These are phyloP conservation scores for Bacillus rossius DNA, from an alignment of 1,140 invertebrate genomes.

Conservation along the genomic window DNA sequence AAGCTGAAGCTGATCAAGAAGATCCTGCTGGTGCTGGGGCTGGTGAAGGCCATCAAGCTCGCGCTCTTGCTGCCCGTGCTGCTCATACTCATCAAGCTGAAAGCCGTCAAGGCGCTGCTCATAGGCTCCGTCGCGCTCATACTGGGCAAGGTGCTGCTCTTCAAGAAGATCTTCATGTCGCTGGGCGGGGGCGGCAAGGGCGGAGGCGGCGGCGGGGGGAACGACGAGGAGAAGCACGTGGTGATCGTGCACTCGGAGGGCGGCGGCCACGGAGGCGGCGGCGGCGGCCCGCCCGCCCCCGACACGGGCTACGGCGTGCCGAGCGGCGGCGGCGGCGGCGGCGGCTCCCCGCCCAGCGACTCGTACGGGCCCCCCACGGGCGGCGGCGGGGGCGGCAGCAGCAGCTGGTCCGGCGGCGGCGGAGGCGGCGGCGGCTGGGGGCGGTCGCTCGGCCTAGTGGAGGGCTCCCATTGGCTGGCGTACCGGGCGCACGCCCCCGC, in stretches of 20 bases:
- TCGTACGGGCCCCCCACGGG: background rate
- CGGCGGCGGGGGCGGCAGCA: conserved; percentile 7
- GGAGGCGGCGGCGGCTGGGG: conserved; percentile 1
- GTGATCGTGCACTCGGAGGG: background rate
- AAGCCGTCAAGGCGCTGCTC: conserved; percentile 29
- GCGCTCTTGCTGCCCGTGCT: conserved; percentile 24
- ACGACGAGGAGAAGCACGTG: background rate
- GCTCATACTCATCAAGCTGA: conserved; percentile 26
- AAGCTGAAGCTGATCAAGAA: conserved; percentile 25
- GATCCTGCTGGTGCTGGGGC: conserved; percentile 29
- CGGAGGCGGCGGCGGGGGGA: conserved; percentile 13
- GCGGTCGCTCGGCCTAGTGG: background rate
- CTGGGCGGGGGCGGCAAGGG: conserved; percentile 2
- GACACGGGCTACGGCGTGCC: background rate
- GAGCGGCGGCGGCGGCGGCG: background rate
- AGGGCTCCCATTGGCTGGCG: no score
- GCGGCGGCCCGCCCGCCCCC: background rate
- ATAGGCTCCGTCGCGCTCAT: conserved; percentile 23
- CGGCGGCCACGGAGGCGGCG: background rate
- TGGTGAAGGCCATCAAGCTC: conserved; percentile 26
- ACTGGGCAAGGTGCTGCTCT: conserved; percentile 27
- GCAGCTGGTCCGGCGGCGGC: background rate
- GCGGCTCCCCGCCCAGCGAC: background rate
- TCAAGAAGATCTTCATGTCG: conserved; percentile 24
- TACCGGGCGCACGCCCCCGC: no score